A percentile compares a stretch with the other conserved stretches of the same genome.
phyloP scores from a whole-genome alignment of 2,888 invertebrate species.

The Cheilosia pagana region DNA sequence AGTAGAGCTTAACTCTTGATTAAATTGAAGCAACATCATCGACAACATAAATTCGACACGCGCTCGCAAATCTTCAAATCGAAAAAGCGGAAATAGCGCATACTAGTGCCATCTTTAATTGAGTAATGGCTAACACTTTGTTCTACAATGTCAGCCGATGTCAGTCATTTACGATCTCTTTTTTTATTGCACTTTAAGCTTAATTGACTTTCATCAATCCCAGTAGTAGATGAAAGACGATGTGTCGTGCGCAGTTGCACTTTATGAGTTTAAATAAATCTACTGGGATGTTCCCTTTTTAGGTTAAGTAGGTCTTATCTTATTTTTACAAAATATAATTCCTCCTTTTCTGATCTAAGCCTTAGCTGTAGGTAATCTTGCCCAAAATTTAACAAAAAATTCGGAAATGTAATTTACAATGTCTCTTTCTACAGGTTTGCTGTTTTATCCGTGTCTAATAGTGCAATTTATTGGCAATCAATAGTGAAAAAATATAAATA shows the following conservation, averaged over 20 bases:
- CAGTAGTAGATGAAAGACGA: not conserved
- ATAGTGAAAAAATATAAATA: too few relatives aligned
- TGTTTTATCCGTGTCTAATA: too few relatives aligned
- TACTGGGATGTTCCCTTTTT: not conserved
- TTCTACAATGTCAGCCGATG: not conserved
- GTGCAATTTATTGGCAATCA: too few relatives aligned
- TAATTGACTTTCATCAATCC: not conserved
- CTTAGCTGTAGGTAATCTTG: too few relatives aligned
- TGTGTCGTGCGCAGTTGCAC: not conserved
- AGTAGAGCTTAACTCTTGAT: not conserved
- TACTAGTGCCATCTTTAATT: conserved; percentile 38
- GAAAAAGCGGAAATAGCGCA: conserved; percentile 21
- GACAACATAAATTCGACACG: not conserved
- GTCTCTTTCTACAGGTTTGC: too few relatives aligned
- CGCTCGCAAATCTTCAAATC: conserved; percentile 18
- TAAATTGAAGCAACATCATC: not conserved
- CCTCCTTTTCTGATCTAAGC: too few relatives aligned
- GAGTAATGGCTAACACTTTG: conserved; percentile 20
- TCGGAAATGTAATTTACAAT: too few relatives aligned
- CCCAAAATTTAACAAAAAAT: too few relatives aligned
- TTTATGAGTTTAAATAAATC: not conserved
- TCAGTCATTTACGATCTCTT: too few relatives aligned
- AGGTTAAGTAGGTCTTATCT: too few relatives aligned
- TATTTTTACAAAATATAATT: too few relatives aligned
- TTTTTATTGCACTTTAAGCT: not conserved